Evolutionary conservation across 2,113 vertebrate species (phyloP).

Genomic region (Sialia sialis): DNA sequence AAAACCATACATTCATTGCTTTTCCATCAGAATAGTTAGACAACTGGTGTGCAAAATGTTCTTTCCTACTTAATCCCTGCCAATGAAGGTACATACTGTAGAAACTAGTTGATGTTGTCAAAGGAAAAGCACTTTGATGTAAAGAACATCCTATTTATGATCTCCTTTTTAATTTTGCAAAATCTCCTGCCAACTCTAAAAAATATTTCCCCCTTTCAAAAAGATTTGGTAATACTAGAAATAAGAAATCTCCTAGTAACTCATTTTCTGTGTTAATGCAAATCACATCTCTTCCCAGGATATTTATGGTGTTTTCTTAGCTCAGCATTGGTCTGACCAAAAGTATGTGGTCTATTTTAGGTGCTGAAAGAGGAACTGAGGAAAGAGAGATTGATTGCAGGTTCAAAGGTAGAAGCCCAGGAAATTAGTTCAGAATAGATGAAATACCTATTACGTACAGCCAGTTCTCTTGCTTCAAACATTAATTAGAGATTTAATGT

Average conservation of each 20-base stretch:
- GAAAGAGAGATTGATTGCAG: not conserved
- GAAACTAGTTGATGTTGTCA: conserved; percentile 8
- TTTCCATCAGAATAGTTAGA: not conserved
- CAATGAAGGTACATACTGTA: not conserved
- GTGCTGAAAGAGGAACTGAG: not conserved
- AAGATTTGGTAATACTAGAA: not conserved
- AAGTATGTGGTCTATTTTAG: not conserved
- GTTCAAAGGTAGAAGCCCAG: conserved; percentile 4
- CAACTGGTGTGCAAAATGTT: not conserved
- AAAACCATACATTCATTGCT: not conserved
- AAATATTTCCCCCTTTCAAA: not conserved
- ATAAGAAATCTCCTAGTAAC: not conserved
- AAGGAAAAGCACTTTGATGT: not conserved
- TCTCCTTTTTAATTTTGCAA: not conserved
- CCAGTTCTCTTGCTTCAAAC: not conserved
- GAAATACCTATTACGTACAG: not conserved
- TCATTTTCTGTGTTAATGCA: not conserved
- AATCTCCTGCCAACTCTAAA: not conserved
- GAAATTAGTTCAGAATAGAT: not conserved
- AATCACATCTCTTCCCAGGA: not conserved
- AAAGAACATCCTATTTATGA: not conserved
- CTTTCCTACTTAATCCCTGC: not conserved
- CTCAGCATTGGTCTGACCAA: not conserved
- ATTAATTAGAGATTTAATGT: conserved; percentile 7
- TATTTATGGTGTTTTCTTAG: not conserved